Base-by-base conservation (phyloP, 2,888 invertebrate species). In the Abrostola triplasia region DNA sequence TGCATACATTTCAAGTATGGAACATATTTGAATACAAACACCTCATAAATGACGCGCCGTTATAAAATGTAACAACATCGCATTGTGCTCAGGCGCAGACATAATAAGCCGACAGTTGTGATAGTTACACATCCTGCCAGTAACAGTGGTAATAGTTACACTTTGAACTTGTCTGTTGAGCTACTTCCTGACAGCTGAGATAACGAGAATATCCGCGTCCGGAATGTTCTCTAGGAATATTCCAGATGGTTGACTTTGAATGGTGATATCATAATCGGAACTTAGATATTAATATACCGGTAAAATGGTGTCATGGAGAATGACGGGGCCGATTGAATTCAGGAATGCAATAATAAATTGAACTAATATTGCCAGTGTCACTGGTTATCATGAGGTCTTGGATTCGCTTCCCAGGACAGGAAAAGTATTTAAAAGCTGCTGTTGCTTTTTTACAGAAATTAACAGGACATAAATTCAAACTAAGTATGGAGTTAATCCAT, bases 51-150 rank as follows among this genome's bases (percentile, higher is more conserved):
- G 73, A 59, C 53, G 56, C 49, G 13, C 13, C 36, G 42, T 41
- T 63, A 53, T 59, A 40, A 70, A 57, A 59, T 64, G 53, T 70
- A 54, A 62, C 56, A 64, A 75, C 57, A 64, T 56, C 41, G 53
- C 59, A 75, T 70, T 75, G 70, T 53, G 9, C n/a, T 36, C 10
- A 40, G 41, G 9, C n/a, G 38, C 10, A 40, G 41, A 49, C 55
- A 38, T 54, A 41, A 57, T 57, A 53, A 12, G 54, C 12, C 12
- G 36, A 51, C 41, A 53, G 24, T 47, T 24, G 48, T 35, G 56
- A 64, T 70, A 59, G 40, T 41, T 36, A 11, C 37, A 71, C 57
- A 75, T 72, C 71, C 71, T 75, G 65, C n/a, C 47, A 7, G 50
- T 49, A 55, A 64, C 42, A 53, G 53, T 24, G 24, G 24, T 24